These are phyloP conservation scores for Drosophila dunni DNA, from an alignment of 1,140 invertebrate genomes.

Conservation along the genomic window DNA sequence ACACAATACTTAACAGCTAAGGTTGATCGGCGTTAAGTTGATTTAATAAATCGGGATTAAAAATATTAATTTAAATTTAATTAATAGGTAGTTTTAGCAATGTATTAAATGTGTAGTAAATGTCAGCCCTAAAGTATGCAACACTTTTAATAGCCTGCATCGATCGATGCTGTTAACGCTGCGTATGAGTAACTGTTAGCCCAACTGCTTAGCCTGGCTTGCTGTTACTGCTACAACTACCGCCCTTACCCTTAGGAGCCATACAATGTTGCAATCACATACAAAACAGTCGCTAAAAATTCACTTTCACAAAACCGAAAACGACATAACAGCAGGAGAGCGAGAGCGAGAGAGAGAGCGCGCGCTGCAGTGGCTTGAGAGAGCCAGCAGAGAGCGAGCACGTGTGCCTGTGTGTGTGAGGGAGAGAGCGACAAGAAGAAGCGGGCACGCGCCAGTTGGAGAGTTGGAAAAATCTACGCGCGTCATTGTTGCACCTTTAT, in stretches of 20 bases:
- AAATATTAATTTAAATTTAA: too few relatives aligned
- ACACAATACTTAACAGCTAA: not conserved
- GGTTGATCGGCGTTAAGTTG: not conserved
- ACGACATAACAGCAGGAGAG: slow-evolving; percentile 57
- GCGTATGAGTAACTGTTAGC: slow-evolving; percentile 25
- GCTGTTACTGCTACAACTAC: slow-evolving; percentile 27
- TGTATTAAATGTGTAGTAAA: not conserved
- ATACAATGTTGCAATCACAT: slow-evolving; percentile 70
- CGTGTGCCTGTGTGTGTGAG: slow-evolving; percentile 15
- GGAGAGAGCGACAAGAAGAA: slow-evolving; percentile 19
- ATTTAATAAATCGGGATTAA: too few relatives aligned
- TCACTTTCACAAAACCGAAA: slow-evolving; percentile 72
- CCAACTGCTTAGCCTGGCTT: slow-evolving; percentile 5
- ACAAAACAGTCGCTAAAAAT: slow-evolving; percentile 71
- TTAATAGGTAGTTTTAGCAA: too few relatives aligned
- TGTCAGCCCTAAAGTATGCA: slow-evolving; percentile 29
- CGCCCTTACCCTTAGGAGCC: not conserved
- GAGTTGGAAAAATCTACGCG: slow-evolving; percentile 66
- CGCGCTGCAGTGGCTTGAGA: slow-evolving; percentile 20
- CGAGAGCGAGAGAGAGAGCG: slow-evolving; percentile 8
- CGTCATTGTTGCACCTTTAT: slow-evolving; percentile 83
- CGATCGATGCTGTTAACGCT: slow-evolving; percentile 45
- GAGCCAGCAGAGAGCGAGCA: slow-evolving; percentile 30
- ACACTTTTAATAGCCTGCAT: slow-evolving; percentile 26
- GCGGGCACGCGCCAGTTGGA: slow-evolving; percentile 32